These are phyloP conservation scores for Leptoteleia sp. DNA, from an alignment of 1,140 invertebrate genomes.

Conservation along the genomic window DNA sequence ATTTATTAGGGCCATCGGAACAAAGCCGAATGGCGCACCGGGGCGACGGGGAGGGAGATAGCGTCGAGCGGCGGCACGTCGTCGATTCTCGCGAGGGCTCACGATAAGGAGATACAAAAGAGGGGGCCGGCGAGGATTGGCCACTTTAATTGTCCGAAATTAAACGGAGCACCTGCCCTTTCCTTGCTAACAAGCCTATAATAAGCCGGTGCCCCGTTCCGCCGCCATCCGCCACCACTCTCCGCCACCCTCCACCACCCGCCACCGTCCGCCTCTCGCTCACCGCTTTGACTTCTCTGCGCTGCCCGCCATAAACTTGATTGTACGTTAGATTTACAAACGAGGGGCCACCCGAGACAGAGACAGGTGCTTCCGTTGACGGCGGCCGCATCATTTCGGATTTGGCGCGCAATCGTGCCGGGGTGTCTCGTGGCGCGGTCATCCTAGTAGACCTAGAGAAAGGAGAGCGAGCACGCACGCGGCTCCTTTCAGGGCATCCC, in stretches of 20 bases:
- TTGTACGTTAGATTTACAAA: constrained; percentile 80
- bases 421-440: constrained; percentile 19
- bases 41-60: constrained; percentile 30
- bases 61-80: constrained; percentile 46
- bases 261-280: constrained; percentile 59
- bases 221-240: no score
- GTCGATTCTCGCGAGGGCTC: constrained; percentile 44
- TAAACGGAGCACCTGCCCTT: constrained; percentile 80
- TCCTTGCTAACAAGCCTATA: constrained; percentile 79
- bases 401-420: constrained; percentile 53
- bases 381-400: constrained; percentile 57
- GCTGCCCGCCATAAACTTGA: constrained; percentile 74
- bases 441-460: constrained; percentile 28
- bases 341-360: constrained; percentile 73
- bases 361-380: constrained; percentile 76
- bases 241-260: no score
- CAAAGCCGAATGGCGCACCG: constrained; percentile 27
- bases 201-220: constrained; percentile 74
- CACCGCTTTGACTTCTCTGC: constrained; percentile 51
- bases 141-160: constrained; percentile 81
- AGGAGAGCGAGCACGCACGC: background rate
- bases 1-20: constrained; percentile 51
- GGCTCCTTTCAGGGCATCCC: constrained; percentile 16
- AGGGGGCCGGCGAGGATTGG: constrained; percentile 55
- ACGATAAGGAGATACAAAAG: constrained; percentile 57